A percentile compares a stretch with the other conserved stretches of the same genome.
phyloP scores from a whole-genome alignment of 2,113 vertebrate species.

The Paradisaea rubra region DNA sequence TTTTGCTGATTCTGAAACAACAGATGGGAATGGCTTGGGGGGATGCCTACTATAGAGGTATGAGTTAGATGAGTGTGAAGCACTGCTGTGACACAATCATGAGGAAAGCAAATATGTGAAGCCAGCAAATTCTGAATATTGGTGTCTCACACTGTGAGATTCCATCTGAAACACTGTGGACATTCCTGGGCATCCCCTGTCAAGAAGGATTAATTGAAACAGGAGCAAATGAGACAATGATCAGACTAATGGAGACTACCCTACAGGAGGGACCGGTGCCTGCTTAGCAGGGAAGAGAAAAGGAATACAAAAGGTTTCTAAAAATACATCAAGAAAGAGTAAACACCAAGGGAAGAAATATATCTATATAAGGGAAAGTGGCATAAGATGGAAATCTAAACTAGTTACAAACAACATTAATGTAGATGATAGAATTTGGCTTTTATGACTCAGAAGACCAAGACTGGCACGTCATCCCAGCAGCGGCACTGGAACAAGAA shows the following conservation, averaged over 20 bases:
- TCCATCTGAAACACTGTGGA: not conserved
- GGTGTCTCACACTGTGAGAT: not conserved
- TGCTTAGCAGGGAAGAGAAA: not conserved
- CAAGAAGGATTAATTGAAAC: not conserved
- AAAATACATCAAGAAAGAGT: not conserved
- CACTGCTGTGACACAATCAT: not conserved
- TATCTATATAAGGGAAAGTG: conserved; percentile 3
- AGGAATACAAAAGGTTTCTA: conserved; percentile 5
- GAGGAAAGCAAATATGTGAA: not conserved
- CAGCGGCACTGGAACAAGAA: not conserved
- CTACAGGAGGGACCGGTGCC: not conserved
- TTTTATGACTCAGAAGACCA: not conserved
- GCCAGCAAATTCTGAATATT: not conserved
- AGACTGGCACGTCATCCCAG: not conserved
- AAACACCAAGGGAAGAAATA: not conserved
- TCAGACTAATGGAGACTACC: not conserved
- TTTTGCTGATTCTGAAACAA: not conserved
- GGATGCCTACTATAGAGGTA: not conserved
- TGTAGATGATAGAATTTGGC: not conserved
- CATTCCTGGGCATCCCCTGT: not conserved
- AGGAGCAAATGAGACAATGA: not conserved
- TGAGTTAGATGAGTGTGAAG: not conserved
- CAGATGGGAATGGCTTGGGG: not conserved
- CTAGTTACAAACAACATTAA: not conserved
- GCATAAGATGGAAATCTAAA: not conserved